phyloP scores from a whole-genome alignment of 2,113 vertebrate genomes.

The Australoheros scitulus region DNA sequence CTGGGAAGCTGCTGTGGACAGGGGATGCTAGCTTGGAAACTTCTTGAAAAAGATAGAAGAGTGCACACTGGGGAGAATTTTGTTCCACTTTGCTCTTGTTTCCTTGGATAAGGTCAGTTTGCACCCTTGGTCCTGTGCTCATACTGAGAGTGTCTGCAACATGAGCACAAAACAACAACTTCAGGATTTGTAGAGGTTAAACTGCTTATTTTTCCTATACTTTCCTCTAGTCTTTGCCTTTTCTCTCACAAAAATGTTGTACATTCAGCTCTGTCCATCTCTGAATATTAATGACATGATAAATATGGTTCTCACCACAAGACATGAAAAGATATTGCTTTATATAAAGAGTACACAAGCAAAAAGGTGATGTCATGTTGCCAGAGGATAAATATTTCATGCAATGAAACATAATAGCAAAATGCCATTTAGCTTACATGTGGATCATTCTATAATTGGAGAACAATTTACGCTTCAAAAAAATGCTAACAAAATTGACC shows the following conservation, averaged over 20 bases:
- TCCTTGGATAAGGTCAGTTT: conserved; percentile 35
- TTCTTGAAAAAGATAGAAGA: conserved; percentile 81
- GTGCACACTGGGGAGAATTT: conserved; percentile 62
- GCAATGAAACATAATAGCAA: neutral
- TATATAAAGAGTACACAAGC: neutral
- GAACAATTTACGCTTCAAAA: too few species aligned
- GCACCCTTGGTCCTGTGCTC: conserved; percentile 54
- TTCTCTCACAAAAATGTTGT: neutral
- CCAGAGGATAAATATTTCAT: neutral
- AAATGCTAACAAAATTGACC: neutral
- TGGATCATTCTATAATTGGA: neutral
- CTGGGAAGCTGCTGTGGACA: conserved; percentile 21
- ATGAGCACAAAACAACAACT: conserved; percentile 19
- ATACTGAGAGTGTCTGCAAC: conserved; percentile 57
- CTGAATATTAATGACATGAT: neutral
- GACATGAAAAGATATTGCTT: neutral
- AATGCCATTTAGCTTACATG: neutral
- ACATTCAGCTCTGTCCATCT: neutral
- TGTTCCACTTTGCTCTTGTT: conserved; percentile 42
- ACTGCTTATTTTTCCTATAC: neutral
- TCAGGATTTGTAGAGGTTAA: neutral
- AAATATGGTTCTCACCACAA: neutral
- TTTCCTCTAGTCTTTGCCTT: neutral
- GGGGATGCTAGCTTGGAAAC: conserved; percentile 74
- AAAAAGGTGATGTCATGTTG: neutral